Conservation (phyloP, 2,113 vertebrate species). For the Saimiri boliviensis region DNA sequence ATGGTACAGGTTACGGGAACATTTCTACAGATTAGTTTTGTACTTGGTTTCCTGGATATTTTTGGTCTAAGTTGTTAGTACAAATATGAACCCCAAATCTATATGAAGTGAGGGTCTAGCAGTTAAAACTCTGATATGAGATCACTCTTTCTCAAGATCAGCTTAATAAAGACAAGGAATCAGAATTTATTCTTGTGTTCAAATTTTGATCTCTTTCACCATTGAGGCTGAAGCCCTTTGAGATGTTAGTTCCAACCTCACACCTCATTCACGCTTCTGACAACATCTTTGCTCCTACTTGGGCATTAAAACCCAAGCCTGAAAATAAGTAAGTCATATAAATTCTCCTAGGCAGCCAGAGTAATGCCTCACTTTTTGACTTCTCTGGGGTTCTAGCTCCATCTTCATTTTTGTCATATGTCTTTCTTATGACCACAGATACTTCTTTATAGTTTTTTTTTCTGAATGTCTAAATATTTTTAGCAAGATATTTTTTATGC, state of each 20-base stretch:
- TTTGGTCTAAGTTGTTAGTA: background rate
- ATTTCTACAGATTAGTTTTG: background rate
- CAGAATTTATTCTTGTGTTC: background rate
- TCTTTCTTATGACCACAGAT: background rate
- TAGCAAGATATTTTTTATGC: background rate
- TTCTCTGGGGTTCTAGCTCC: background rate
- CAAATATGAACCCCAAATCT: background rate
- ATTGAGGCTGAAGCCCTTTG: background rate
- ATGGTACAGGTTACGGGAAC: background rate
- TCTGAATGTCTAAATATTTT: background rate
- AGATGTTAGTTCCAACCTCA: background rate
- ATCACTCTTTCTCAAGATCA: background rate
- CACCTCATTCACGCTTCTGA: background rate
- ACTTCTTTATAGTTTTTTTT: background rate
- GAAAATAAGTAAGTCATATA: background rate
- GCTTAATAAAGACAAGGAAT: background rate
- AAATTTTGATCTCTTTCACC: background rate
- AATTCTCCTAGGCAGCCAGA: background rate
- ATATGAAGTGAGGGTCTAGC: background rate
- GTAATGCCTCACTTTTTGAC: background rate
- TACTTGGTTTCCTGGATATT: background rate
- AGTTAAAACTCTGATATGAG: background rate
- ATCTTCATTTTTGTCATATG: constrained; percentile 10
- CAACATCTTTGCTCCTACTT: background rate
- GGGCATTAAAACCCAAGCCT: background rate